Evolutionary conservation across 2,888 invertebrate genomes (phyloP).

Genomic region (Drosophila greeni): DNA sequence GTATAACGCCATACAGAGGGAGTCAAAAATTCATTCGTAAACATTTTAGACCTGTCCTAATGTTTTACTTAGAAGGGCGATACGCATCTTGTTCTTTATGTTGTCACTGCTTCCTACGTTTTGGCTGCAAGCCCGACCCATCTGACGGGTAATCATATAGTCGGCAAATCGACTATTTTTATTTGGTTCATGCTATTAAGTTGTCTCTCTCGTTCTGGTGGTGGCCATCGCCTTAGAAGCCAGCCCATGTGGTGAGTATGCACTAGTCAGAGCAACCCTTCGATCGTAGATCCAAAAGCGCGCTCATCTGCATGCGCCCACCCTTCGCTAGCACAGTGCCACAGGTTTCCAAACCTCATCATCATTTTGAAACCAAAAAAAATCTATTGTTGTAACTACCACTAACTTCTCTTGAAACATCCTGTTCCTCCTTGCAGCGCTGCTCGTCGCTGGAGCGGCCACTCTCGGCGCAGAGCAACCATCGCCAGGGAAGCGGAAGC

Average conservation of each 20-base stretch:
- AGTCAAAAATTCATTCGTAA: not conserved
- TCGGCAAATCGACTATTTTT: slow-evolving; percentile 1
- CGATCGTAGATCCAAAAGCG: slow-evolving; percentile 36
- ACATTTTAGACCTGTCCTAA: not conserved
- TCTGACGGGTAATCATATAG: not conserved
- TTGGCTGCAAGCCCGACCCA: not conserved
- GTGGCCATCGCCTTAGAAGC: slow-evolving; percentile 65
- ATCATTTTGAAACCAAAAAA: slow-evolving; percentile 21
- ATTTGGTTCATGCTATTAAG: slow-evolving; percentile 44
- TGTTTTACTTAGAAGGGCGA: not conserved
- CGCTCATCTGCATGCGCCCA: slow-evolving; percentile 69
- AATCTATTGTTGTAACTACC: rapidly evolving
- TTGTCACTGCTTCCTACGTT: not conserved
- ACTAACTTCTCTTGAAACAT: not conserved
- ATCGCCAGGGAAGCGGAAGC: slow-evolving; percentile 71
- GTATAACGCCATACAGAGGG: not conserved
- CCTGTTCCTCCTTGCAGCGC: slow-evolving; percentile 79
- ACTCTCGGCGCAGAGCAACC: slow-evolving; percentile 81
- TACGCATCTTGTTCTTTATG: not conserved
- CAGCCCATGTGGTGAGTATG: slow-evolving; percentile 75
- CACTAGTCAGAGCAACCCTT: slow-evolving; percentile 6
- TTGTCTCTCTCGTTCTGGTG: slow-evolving; percentile 54
- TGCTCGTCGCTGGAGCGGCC: slow-evolving; percentile 93
- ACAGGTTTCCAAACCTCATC: slow-evolving; percentile 30
- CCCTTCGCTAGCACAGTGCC: slow-evolving; percentile 29